Evolutionary conservation across 2,888 invertebrate genomes (phyloP), one percentile per base, ranked within the genome.

Genomic region (Poecilus cupreus): DNA sequence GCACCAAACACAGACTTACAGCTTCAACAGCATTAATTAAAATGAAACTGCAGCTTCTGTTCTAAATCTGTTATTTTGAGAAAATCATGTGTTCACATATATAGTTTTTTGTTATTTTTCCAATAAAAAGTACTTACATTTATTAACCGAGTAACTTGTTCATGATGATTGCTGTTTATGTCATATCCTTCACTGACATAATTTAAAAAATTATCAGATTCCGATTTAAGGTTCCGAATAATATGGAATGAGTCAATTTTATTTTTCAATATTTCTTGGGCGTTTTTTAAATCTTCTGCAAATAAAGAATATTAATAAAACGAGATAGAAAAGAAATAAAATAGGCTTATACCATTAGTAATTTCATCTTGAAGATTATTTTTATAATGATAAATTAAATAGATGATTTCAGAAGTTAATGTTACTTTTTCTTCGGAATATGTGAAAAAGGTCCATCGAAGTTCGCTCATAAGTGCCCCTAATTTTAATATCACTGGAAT

Each of bases 391-490:
- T 72, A 26, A 10, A 80, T 80, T 16, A 80, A 54, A 13, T 11
- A 22, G n/a, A 80, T 57, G 39, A 80, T 70, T 46, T 81, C 60
- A 11, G 75, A 32, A 4, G 57, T 32, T 10, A 81, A 20, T 20
- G 20, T 8, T 11, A 43, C 24, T 37, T 75, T 81, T 26, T 81
- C 75, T 74, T 81, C 60, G 0, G 75, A 57, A 64, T 60, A 81
- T 2, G 81, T 49, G 24, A 81, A 74, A 32, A 81, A 81, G 6
- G 32, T 81, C 81, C 81, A 75, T 46, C 81, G 39, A 24, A 75
- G 54, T 60, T 81, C 37, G 11, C 1, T 32, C 6, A 64, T 8
- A 51, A 75, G 13, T 18, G 3, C 18, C 3, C 32, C 60, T 32
- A 81, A 60, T 75, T 49, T 74, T 64, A 81, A 18, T 18, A 81